A percentile compares a stretch with the other conserved stretches of the same genome.
Conservation (phyloP, 2,888 invertebrate species). For the Drosophila hamatofila region DNA sequence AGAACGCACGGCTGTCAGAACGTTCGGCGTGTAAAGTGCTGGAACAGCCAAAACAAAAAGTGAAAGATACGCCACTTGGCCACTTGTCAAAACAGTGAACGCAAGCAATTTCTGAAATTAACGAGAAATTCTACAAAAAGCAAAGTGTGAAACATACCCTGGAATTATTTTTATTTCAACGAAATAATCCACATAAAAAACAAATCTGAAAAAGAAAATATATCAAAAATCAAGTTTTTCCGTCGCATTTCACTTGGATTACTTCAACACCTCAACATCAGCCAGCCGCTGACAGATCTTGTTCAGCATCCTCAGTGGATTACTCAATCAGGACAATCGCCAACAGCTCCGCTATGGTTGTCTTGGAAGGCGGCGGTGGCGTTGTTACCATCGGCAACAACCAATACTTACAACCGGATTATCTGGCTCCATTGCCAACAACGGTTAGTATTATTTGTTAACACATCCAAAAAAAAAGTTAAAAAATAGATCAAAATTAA, state of each 20-base stretch:
- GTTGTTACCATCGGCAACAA: constrained; percentile 95
- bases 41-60: constrained; percentile 30
- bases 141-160: constrained; percentile 39
- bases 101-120: constrained; percentile 28
- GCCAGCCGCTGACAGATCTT: constrained; percentile 14
- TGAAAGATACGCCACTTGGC: constrained; percentile 38
- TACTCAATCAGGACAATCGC: constrained; percentile 30
- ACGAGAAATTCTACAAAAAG: constrained; percentile 39
- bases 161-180: constrained; percentile 39
- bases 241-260: constrained; percentile 70
- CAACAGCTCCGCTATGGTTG: constrained; percentile 89
- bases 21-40: constrained; percentile 51
- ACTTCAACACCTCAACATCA: constrained; percentile 29
- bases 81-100: constrained; percentile 47
- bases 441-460: constrained; percentile 90
- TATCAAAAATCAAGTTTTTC: constrained; percentile 39
- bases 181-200: not conserved
- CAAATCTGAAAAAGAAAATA: not conserved
- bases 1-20: constrained; percentile 27
- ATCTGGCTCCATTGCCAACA: constrained; percentile 96
- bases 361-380: constrained; percentile 95
- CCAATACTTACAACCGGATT: constrained; percentile 98
- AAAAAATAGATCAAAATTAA: not conserved
- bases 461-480: not conserved
- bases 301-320: constrained; percentile 29